A percentile compares a stretch with the other conserved stretches of the same genome.
phyloP scores from a whole-genome alignment of 2,797 vertebrate genomes.

The Heliangelus exortis region DNA sequence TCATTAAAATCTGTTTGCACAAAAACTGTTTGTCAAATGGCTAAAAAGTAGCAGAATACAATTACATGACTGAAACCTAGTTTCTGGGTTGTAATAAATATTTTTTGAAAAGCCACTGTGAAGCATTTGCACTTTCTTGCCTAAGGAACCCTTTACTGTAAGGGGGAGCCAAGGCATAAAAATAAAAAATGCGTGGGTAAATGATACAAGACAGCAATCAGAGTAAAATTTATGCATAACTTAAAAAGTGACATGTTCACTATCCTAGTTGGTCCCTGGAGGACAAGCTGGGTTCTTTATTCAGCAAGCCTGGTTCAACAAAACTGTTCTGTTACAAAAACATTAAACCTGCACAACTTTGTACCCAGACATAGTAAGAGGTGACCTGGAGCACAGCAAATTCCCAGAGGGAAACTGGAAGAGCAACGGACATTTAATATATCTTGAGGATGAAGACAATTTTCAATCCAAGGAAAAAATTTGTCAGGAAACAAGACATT shows the following conservation, averaged over 20 bases:
- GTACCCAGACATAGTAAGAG: background rate
- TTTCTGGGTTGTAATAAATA: background rate
- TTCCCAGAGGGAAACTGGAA: background rate
- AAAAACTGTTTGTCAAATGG: background rate
- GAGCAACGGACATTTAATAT: background rate
- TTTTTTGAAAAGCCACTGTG: background rate
- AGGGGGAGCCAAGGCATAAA: background rate
- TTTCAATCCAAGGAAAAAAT: background rate
- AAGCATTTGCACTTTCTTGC: background rate
- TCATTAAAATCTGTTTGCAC: background rate
- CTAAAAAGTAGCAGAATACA: background rate
- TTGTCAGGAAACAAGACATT: background rate
- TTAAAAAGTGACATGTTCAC: background rate
- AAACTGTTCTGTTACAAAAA: background rate
- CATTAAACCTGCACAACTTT: background rate
- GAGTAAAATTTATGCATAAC: background rate
- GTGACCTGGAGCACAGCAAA: background rate
- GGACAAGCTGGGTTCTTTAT: constrained; percentile 20
- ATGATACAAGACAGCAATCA: background rate
- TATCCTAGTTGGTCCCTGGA: background rate
- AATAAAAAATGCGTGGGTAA: background rate
- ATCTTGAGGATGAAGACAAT: background rate
- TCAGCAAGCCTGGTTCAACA: constrained; percentile 21
- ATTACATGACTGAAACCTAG: background rate
- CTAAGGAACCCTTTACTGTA: background rate